A percentile compares a stretch with the other conserved stretches of the same genome.
phyloP scores from a whole-genome alignment of 1,140 invertebrate genomes.

The Eupristina koningsbergeri region DNA sequence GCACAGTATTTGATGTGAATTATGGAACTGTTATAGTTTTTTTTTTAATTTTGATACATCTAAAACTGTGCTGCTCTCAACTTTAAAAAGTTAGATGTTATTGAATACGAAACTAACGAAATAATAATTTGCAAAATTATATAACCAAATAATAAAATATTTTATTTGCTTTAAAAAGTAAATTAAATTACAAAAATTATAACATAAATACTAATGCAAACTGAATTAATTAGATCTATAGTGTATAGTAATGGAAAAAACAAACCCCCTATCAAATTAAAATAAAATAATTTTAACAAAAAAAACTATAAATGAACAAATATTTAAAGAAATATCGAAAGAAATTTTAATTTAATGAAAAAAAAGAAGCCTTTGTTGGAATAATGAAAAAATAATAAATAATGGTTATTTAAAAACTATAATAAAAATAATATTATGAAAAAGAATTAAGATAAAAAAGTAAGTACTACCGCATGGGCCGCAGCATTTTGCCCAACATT shows the following conservation, averaged over 20 bases:
- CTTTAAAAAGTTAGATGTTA: constrained; percentile 29
- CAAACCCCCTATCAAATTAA: constrained; percentile 31
- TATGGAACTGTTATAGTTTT: constrained; percentile 37
- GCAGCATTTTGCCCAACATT: constrained; percentile 74
- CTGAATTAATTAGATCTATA: constrained; percentile 3
- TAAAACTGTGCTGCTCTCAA: constrained; percentile 50
- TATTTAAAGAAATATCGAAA: constrained; percentile 4
- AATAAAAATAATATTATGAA: constrained; percentile 44
- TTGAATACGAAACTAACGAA: constrained; percentile 43
- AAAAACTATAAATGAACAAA: neutral
- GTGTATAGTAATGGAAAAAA: constrained; percentile 15
- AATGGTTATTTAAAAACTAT: neutral
- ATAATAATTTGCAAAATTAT: neutral
- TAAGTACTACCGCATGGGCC: constrained; percentile 74
- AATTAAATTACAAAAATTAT: constrained; percentile 37
- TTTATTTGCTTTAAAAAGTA: constrained; percentile 18
- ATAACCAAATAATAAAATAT: constrained; percentile 43
- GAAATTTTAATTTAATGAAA: constrained; percentile 27
- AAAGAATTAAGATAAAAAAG: constrained; percentile 60
- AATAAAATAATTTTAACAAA: constrained; percentile 2
- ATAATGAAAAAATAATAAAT: constrained; percentile 37
- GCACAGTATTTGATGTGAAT: constrained; percentile 47
- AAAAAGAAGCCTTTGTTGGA: constrained; percentile 35
- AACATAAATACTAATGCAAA: constrained; percentile 19
- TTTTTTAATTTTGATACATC: constrained; percentile 39